A percentile compares a stretch with the other conserved stretches of the same genome.
Conservation (phyloP, 2,888 invertebrate species). For the Kuschelorhynchus macadamiae region DNA sequence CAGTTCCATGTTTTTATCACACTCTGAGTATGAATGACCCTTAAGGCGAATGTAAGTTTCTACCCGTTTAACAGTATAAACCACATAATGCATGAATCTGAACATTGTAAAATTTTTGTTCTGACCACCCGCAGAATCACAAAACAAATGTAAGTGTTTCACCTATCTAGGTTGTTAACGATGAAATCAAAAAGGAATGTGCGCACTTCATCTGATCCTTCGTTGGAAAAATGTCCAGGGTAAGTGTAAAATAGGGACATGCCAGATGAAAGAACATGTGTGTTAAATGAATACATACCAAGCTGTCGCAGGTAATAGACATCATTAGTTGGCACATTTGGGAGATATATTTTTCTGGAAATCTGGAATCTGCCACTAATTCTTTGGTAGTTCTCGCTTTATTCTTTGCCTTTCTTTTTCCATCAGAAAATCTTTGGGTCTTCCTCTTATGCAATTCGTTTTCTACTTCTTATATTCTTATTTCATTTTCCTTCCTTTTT, state of each 20-base stretch:
- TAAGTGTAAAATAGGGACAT: conserved; percentile 18
- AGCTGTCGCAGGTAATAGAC: no score
- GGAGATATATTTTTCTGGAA: no score
- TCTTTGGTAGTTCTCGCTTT: no score
- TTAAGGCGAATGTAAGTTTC: no score
- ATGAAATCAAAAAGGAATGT: conserved; percentile 8
- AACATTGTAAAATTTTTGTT: conserved; percentile 57
- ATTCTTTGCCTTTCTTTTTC: conserved; percentile 4
- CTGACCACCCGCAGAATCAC: conserved; percentile 56
- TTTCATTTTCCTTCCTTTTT: no score
- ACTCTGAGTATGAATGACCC: not conserved
- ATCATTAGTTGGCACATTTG: no score
- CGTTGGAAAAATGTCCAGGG: conserved; percentile 1
- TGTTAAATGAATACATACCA: not conserved
- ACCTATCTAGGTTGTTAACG: conserved; percentile 12
- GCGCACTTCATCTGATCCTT: conserved; percentile 20
- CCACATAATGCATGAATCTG: conserved; percentile 51
- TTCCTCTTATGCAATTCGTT: not conserved
- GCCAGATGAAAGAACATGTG: conserved; percentile 10
- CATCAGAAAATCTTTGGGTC: not conserved
- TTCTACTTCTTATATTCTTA: no score
- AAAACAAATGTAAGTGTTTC: conserved; percentile 52
- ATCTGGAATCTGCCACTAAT: no score
- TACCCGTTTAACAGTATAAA: not conserved
- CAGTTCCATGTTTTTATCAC: conserved; percentile 5